Percentiles rank a stretch among this genome's conserved stretches.
Evolutionary conservation across 2,113 vertebrate genomes (phyloP).

Genomic region (Eudyptes chrysolophus): DNA sequence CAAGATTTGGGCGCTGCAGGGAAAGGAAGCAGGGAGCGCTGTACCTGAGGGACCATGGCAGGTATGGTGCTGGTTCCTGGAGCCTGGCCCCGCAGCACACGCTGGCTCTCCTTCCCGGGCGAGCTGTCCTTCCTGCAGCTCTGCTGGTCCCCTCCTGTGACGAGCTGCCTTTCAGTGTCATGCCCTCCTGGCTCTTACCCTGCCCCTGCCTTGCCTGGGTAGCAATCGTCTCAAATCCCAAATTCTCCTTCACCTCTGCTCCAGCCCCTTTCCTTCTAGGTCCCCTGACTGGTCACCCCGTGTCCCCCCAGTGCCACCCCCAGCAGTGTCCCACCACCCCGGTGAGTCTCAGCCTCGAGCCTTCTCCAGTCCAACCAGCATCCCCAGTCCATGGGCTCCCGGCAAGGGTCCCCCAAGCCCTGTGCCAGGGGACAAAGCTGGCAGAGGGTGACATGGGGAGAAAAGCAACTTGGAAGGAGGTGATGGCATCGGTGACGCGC

Average conservation of each 20-base stretch:
- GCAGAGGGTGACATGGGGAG: not conserved
- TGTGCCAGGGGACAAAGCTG: not conserved
- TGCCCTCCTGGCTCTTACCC: not conserved
- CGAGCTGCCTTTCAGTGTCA: not conserved
- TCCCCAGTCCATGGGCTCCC: fast-evolving
- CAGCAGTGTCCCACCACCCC: not conserved
- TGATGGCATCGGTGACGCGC: fast-evolving
- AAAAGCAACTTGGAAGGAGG: not conserved
- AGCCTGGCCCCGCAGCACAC: not conserved
- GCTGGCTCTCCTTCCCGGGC: not conserved
- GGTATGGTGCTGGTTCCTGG: fast-evolving
- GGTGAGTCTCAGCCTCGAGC: fast-evolving
- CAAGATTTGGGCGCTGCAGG: no score
- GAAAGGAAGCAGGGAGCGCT: not conserved
- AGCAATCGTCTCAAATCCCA: not conserved
- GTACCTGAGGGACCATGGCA: fast-evolving
- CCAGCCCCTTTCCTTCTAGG: not conserved
- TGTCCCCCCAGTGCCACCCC: not conserved
- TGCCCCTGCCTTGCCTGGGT: no score
- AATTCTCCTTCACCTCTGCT: not conserved
- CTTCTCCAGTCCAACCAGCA: not conserved
- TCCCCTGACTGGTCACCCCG: not conserved
- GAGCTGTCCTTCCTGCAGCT: not conserved
- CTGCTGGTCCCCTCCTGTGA: not conserved
- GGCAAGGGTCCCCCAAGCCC: not conserved